Percentiles rank a stretch among this genome's conserved stretches.
These are phyloP conservation scores for Periophthalmodon schlosseri DNA, from an alignment of 2,113 vertebrate genomes.

Conservation along the genomic window DNA sequence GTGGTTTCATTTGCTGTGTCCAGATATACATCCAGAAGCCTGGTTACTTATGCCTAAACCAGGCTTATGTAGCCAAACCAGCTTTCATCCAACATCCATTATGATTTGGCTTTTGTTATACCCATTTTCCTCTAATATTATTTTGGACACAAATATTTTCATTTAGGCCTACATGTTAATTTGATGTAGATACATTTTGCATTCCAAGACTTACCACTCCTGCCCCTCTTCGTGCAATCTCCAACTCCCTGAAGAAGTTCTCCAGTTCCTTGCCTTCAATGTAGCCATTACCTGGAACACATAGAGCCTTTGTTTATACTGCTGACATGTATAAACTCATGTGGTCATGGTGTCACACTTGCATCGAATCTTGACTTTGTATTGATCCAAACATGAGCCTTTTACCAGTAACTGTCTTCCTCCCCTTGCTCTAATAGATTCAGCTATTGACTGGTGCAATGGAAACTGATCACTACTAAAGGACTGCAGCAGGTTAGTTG, in stretches of 20 bases:
- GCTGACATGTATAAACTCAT: conserved; percentile 19
- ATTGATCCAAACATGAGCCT: conserved; percentile 54
- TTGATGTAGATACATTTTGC: background rate
- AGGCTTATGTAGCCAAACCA: background rate
- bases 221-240: conserved; percentile 87
- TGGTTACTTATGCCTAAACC: background rate
- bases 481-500: conserved; percentile 34
- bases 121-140: background rate
- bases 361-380: conserved; percentile 11
- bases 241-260: conserved; percentile 95
- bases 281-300: conserved; percentile 89
- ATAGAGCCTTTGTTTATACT: conserved; percentile 4
- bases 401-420: conserved; percentile 38
- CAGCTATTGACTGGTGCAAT: conserved; percentile 43
- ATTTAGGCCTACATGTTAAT: background rate
- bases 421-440: conserved; percentile 23
- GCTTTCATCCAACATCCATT: background rate
- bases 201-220: conserved; percentile 86
- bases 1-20: background rate
- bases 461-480: conserved; percentile 48
- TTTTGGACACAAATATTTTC: background rate
- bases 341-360: conserved; percentile 15
- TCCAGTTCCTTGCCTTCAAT: conserved; percentile 98
- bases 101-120: background rate
- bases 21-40: background rate